Base-by-base conservation (phyloP, 2,113 vertebrate genomes). In the Candoia aspera region DNA sequence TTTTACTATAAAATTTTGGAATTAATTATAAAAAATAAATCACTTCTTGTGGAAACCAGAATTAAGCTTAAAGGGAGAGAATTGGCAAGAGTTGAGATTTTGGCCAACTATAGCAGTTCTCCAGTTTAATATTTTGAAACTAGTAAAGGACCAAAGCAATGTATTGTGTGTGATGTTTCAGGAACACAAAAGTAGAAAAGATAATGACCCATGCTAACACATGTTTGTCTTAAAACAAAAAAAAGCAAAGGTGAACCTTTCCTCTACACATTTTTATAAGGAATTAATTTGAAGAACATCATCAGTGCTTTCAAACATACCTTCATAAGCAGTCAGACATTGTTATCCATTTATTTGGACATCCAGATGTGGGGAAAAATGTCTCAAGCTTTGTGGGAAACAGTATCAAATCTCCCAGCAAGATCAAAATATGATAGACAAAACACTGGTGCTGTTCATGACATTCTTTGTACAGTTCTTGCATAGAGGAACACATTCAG, bases 401-500 rank as follows among this genome's bases (percentile, higher is more conserved):
- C 26, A 29, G 13, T 33, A 86, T 85, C 42, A 90, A 84, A 60
- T 59, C 46, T 79, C 33, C 73, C 19, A 53, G 37, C 37, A 57
- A n/a, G 26, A 33, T 90, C 33, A 59, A 49, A 24, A 59, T 8
- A 8, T n/a, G 29, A 85, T n/a, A 85, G 90, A 60, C 57, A 54
- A 62, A 90, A 53, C 42, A 24, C 4, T 19, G 23, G 54, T 85
- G 42, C 55, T 46, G 37, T 53, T 86, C 17, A 33, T 86, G 42
- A 24, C 23, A 91, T 91, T 85, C 37, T 37, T 91, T 42, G 42
- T 86, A 46, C 21, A 91, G 60, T 49, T 57, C 62, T 73, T 90
- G 73, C 89, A 46, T 10, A 91, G 64, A 1, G 13, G 1, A 93
- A 88, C 46, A 87, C 91, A 92, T 17, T 84, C 33, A 85, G 12